Base-by-base conservation (phyloP, 2,113 vertebrate species). In the Pagrus major region DNA sequence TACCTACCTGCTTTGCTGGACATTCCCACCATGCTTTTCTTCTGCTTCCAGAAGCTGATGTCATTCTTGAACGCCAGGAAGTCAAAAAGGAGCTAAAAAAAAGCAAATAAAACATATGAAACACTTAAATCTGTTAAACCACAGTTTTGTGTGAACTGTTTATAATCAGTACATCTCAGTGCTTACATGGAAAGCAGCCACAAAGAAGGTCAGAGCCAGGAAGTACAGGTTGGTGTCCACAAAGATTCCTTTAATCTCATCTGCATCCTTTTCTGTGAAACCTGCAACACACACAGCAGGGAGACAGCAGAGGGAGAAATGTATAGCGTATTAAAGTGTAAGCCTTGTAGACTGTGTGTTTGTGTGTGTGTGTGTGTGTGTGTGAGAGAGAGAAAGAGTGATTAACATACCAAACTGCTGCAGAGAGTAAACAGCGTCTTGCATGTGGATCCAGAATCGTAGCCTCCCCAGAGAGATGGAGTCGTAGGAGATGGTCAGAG, bases 21-120 rank as follows among this genome's bases (percentile, higher is more conserved):
- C 98, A 98, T 99, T 41, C 98, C 98, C 78, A 95, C 97, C 98
- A 99, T 99, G 94, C 95, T 99, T 80, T 96, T 99, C 93, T 99
- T 99, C 51, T 97, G 96, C 88, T 98, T 99, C 98, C 98, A 99
- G 85, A 99, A 99, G 84, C 97, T 99, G 93, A 99, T 99, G 82
- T 99, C 98, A 5, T 99, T 99, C 94, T 99, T 99, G 91, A 99
- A 99, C 0, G 98, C 98, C 91, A 99, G 94, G 78, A 99, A 99
- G 88, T 99, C 98, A 89, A 99, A 99, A 5, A 99, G 96, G 68
- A 99, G 97, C 97, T 99, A 87, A 15, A 93, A 15, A 93, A 90
- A 83, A 25, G 42, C 18, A 29, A 68, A 1, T 23, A 7, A 67
- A 6, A 58, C 2, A 0, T 55, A 8, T 16, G 7, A 15, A 9